These are phyloP conservation scores for Lepidochrysops patricia DNA, from an alignment of 2,888 invertebrate genomes.

Conservation along the genomic window DNA sequence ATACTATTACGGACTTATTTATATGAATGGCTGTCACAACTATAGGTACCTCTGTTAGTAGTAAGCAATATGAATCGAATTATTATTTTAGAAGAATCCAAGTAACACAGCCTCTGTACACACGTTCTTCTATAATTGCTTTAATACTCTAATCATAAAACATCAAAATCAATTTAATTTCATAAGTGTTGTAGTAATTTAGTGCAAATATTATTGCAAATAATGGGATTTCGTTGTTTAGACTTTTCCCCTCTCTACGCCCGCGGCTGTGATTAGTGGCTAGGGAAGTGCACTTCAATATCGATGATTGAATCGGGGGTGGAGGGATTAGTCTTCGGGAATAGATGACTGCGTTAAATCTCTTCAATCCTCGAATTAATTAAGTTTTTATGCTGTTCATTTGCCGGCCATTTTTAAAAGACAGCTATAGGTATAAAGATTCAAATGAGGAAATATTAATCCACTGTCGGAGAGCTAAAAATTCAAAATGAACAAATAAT, in stretches of 20 bases:
- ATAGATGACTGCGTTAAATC: slow-evolving; percentile 7
- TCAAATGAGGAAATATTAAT: no score
- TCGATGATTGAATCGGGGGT: slow-evolving; percentile 15
- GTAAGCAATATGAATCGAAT: no score
- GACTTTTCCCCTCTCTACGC: background rate
- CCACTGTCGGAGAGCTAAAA: no score
- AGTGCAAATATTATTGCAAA: background rate
- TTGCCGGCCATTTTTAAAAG: background rate
- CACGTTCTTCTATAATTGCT: no score
- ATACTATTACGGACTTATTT: no score
- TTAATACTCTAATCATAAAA: no score
- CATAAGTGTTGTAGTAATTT: background rate
- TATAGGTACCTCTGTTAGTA: no score
- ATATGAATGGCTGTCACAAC: no score
- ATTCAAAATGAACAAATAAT: no score
- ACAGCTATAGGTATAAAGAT: background rate
- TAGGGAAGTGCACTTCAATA: slow-evolving; percentile 13
- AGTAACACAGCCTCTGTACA: no score
- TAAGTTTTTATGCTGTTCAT: background rate
- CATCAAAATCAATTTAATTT: no score
- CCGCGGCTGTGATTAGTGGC: slow-evolving; percentile 7
- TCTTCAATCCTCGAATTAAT: slow-evolving; percentile 11
- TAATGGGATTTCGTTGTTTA: background rate
- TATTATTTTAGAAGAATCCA: no score
- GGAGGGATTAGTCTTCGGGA: slow-evolving; percentile 8